A percentile compares a stretch with the other conserved stretches of the same genome.
Evolutionary conservation across 2,113 vertebrate genomes (phyloP).

Genomic region (Aegypius monachus): DNA sequence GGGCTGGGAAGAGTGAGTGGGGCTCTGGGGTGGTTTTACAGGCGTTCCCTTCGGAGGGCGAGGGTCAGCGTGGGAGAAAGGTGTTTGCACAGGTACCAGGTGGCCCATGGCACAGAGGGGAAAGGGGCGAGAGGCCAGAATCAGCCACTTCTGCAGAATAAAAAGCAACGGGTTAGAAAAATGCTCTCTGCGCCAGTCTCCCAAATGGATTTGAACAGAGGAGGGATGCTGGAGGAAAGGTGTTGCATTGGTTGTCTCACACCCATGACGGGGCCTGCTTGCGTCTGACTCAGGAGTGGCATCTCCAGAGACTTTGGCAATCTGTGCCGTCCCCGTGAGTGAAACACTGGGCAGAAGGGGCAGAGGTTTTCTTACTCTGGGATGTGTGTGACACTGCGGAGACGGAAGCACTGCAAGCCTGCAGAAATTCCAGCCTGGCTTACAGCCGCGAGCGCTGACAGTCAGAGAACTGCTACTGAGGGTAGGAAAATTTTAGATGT

Average conservation of each 20-base stretch:
- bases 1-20: not conserved
- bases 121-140: fast-evolving
- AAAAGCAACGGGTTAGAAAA: not conserved
- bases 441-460: not conserved
- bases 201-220: not conserved
- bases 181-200: not conserved
- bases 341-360: not conserved
- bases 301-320: not conserved
- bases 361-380: not conserved
- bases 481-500: not conserved
- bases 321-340: not conserved
- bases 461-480: not conserved
- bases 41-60: not conserved
- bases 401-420: not conserved
- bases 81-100: not conserved
- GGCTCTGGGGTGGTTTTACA: not conserved
- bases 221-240: not conserved
- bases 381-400: fast-evolving
- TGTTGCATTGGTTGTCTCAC: not conserved
- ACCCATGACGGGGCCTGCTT: not conserved
- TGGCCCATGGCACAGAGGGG: not conserved
- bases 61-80: not conserved
- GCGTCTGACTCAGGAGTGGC: fast-evolving
- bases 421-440: not conserved
- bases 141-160: not conserved